Conservation (phyloP, 2,113 vertebrate genomes). For the Carassius auratus region DNA sequence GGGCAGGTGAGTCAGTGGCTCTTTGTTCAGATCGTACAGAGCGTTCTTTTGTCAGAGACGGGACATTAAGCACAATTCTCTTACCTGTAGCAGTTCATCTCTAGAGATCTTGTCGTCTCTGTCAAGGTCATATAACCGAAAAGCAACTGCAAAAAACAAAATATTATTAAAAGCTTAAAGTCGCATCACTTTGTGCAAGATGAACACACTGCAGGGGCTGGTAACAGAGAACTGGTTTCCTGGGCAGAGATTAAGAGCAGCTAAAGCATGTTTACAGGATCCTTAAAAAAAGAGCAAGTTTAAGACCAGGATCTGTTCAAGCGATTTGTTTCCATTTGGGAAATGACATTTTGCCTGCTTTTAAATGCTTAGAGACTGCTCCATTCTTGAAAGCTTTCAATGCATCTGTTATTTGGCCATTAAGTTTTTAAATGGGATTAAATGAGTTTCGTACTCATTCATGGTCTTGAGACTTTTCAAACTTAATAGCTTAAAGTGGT, state of each 20-base stretch:
- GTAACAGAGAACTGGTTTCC: neutral
- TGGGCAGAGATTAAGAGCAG: neutral
- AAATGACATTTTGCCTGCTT: neutral
- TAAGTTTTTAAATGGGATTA: neutral
- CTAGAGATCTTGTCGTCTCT: constrained; percentile 98
- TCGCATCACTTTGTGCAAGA: neutral
- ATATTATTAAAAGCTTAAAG: neutral
- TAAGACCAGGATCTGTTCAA: neutral
- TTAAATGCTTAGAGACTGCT: neutral
- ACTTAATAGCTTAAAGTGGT: neutral
- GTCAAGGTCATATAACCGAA: constrained; percentile 95
- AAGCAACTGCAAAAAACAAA: constrained; percentile 83
- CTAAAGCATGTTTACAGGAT: neutral
- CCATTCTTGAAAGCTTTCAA: neutral
- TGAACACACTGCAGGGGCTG: neutral
- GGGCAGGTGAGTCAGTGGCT: neutral
- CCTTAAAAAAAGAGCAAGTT: neutral
- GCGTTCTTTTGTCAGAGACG: neutral
- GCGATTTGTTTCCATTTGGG: neutral
- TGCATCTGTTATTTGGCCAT: neutral
- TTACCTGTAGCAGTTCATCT: constrained; percentile 95
- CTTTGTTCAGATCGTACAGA: constrained; percentile 7
- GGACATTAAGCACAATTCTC: neutral
- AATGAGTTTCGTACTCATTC: neutral
- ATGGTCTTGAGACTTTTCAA: neutral